Base-by-base conservation (phyloP, 2,113 vertebrate genomes). In the Alligator mississippiensis region DNA sequence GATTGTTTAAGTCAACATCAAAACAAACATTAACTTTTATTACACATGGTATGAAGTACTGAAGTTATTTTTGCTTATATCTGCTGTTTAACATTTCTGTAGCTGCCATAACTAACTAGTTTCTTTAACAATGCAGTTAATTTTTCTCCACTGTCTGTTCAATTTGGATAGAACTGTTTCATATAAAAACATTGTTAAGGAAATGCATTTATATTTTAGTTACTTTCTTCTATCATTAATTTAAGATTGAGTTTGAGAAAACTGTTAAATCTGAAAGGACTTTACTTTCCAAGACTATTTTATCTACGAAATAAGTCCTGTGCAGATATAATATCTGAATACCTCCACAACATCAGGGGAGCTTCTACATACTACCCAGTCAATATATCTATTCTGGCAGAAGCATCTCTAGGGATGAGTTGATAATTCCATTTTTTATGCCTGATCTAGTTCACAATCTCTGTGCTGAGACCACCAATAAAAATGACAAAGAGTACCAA, bases 121-220 rank as follows among this genome's bases (percentile, higher is more conserved):
- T 79, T 38, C 11, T 9, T 86, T 86, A 19, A 2, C 47, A 86
- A 59, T 30, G 6, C 3, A 80, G 28, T 80, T 13, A 21, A 16
- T 30, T 5, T 55, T 17, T 12, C n/a, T 9, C 47, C 4, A 68
- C 28, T 12, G 16, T 57, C 22, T 15, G 28, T 58, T 25, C 3
- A 15, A 72, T 70, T 84, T 9, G 2, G 8, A 55, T 15, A 0
- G 0, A 90, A 74, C 14, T 62, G 66, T 80, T 75, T 66, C 55
- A 80, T 24, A 57, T 5, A 54, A 12, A 47, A 5, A 57, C 13
- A 82, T 38, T 8, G 1, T 64, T 59, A 68, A 12, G 80, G 60
- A 66, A 88, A 55, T 61, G 92, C 59, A 74, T 82, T 66, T 77
- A 94, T 83, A 25, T 2, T 58, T 84, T 25, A 85, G 5, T 55